A percentile compares a stretch with the other conserved stretches of the same genome.
Conservation (phyloP, 2,113 vertebrate genomes). For the Plestiodon gilberti region DNA sequence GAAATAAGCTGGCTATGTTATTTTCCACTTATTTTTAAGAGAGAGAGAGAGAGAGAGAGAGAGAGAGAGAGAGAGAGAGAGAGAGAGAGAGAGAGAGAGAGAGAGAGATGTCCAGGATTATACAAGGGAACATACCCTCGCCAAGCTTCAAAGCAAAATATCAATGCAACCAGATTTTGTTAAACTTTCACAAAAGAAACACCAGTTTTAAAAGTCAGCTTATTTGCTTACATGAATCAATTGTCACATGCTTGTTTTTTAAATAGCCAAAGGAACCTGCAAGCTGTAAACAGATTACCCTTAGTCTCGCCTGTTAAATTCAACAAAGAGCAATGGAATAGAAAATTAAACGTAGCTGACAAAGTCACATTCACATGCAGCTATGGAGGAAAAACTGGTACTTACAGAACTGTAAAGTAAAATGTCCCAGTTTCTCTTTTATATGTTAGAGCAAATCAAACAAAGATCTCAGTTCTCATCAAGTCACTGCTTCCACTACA, state of each 20-base stretch:
- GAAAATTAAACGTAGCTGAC: constrained; percentile 51
- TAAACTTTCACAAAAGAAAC: constrained; percentile 4
- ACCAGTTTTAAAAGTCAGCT: neutral
- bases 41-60: too few relatives aligned
- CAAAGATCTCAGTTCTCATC: constrained; percentile 52
- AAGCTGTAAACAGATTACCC: constrained; percentile 25
- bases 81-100: too few relatives aligned
- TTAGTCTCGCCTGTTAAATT: constrained; percentile 29
- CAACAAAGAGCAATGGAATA: constrained; percentile 32
- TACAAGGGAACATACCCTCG: neutral
- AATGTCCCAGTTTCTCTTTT: constrained; percentile 38
- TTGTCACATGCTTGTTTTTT: neutral
- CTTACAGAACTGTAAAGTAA: constrained; percentile 70
- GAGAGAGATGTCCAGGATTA: neutral
- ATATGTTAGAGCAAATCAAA: constrained; percentile 38
- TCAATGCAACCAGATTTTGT: neutral
- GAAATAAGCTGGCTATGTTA: neutral
- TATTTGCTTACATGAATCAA: constrained; percentile 39
- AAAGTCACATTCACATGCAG: constrained; percentile 62
- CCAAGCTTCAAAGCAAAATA: fast-evolving
- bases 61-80: too few relatives aligned
- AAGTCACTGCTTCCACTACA: constrained; percentile 57
- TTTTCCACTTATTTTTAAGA: constrained; percentile 3
- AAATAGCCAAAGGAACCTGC: constrained; percentile 24
- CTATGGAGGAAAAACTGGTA: constrained; percentile 44